Evolutionary conservation across 2,888 invertebrate genomes (phyloP), one percentile per base, ranked within the genome.

Genomic region (Mycalesis mineus): DNA sequence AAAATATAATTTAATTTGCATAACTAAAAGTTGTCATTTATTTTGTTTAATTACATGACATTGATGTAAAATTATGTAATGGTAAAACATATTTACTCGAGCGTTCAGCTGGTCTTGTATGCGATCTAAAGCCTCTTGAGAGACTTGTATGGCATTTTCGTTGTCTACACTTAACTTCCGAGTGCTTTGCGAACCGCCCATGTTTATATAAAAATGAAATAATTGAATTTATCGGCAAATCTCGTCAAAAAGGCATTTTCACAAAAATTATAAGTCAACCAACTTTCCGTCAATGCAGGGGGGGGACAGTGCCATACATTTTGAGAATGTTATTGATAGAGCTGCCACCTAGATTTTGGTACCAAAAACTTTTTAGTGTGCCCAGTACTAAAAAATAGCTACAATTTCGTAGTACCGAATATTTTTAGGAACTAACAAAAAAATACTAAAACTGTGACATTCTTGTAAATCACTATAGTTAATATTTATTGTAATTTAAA

Each of bases 171-270:
- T 84, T 65, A 89, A 69, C 80, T 88, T 88, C 62, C 89, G 75
- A 64, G 91, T 88, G 75, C 92, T 92, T 73, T 91, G 84, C 62
- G 88, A 85, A 69, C 87, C 90, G 77, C 92, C 92, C 92, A 92
- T 92, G 68, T 77, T 87, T 77, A 70, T 77, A 70, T 71, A 76
- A 81, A 83, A 80, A 68, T 73, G 62, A 65, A 68, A 65, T 66
- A 65, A 70, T 74, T 71, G 68, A 72, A 77, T 78, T 76, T 75
- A 73, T 85, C 81, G 80, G 82, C 78, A 77, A 83, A 78, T 77
- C 74, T 75, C 74, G 77, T 88, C 85, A 88, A 77, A 84, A 81
- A 78, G 73, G 75, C 87, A 88, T 85, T 75, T 84, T 82, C 64
- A 64, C 63, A 59, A 56, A 51, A 36, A 60, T 42, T 9, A 33